Conservation (phyloP, 2,888 invertebrate genomes). For the Leptinotarsa peninsularis region DNA sequence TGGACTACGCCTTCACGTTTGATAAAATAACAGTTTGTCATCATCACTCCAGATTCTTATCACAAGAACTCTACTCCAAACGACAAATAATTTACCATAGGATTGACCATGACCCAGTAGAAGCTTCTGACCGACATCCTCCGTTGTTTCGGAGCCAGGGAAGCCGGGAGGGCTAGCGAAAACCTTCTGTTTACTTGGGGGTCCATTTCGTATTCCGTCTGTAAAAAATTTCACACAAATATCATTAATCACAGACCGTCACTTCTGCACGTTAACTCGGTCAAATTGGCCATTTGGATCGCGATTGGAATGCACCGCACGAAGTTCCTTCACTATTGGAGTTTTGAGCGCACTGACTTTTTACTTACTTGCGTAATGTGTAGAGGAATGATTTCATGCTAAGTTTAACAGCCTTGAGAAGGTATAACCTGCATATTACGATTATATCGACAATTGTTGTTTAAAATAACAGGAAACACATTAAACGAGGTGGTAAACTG, state of each 20-base stretch:
- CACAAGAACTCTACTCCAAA: slow-evolving; percentile 18
- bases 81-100: slow-evolving; percentile 50
- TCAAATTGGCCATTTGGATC: slow-evolving; percentile 36
- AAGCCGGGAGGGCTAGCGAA: slow-evolving; percentile 47
- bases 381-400: slow-evolving; percentile 49
- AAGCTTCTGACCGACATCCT: slow-evolving; percentile 59
- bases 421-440: slow-evolving; percentile 49
- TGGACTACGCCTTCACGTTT: not conserved
- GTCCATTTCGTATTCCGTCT: slow-evolving; percentile 39
- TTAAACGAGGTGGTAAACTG: slow-evolving; percentile 34
- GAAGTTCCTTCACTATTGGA: slow-evolving; percentile 36
- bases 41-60: too few species aligned
- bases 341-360: slow-evolving; percentile 47
- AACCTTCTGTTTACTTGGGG: slow-evolving; percentile 42
- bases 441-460: slow-evolving; percentile 49
- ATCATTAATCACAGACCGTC: slow-evolving; percentile 30
- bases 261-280: slow-evolving; percentile 34
- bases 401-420: slow-evolving; percentile 51
- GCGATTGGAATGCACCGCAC: slow-evolving; percentile 26
- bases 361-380: slow-evolving; percentile 47
- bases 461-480: slow-evolving; percentile 50
- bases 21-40: not conserved
- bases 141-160: slow-evolving; percentile 49
- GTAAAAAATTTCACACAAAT: slow-evolving; percentile 31
- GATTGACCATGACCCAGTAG: slow-evolving; percentile 57